Evolutionary conservation across 2,888 invertebrate genomes (phyloP).

Genomic region (Drosophila neoperkinsi): DNA sequence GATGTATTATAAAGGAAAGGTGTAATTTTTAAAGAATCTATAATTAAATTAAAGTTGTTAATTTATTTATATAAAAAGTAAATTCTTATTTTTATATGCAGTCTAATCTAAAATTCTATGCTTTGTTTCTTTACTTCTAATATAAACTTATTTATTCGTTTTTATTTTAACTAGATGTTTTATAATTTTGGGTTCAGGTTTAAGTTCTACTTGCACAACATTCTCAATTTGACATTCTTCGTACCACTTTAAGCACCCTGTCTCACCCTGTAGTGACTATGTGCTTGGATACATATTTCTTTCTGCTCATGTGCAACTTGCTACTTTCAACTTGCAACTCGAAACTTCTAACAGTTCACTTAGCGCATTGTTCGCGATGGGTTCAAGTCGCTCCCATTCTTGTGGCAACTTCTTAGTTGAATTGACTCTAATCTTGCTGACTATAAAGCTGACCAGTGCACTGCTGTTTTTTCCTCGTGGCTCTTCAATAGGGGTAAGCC

Average conservation of each 20-base stretch:
- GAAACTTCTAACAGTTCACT: conserved; percentile 51
- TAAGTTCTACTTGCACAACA: not conserved
- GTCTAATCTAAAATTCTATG: not conserved
- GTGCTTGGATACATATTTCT: conserved; percentile 2
- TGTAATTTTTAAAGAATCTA: not conserved
- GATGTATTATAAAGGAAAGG: not conserved
- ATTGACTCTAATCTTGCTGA: conserved; percentile 23
- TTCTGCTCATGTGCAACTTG: conserved; percentile 9
- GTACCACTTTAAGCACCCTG: not conserved
- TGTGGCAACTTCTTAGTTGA: conserved; percentile 8
- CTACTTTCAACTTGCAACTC: conserved; percentile 17
- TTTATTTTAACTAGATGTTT: not conserved
- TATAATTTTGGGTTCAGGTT: not conserved
- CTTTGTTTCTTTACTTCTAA: not conserved
- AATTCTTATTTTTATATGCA: not conserved
- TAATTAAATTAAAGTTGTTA: not conserved
- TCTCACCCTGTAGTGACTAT: not conserved
- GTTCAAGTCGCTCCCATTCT: conserved; percentile 19
- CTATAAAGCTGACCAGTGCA: conserved; percentile 8
- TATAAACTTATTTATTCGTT: not conserved
- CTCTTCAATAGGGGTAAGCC: conserved; percentile 76
- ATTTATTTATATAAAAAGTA: not conserved
- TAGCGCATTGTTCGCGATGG: conserved; percentile 55
- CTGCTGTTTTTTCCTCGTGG: conserved; percentile 76
- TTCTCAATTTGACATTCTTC: not conserved